Evolutionary conservation across 2,113 vertebrate genomes (phyloP).

Genomic region (Neodon shergylaensis): DNA sequence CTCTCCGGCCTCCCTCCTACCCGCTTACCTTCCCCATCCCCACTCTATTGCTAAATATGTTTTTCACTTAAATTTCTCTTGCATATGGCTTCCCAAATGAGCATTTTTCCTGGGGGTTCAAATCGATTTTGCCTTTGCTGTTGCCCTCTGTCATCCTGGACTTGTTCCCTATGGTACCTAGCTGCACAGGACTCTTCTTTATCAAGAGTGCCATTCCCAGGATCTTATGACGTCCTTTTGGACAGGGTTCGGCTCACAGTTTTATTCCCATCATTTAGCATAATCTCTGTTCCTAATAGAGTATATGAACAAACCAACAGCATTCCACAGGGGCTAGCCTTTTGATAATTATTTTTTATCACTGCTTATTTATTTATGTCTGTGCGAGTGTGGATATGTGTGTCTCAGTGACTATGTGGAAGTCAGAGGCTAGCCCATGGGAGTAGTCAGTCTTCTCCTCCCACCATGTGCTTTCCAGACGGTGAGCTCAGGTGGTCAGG

Average conservation of each 20-base stretch:
- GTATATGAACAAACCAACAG: neutral
- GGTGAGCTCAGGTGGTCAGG: neutral
- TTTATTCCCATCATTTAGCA: neutral
- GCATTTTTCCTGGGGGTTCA: neutral
- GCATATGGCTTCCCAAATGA: neutral
- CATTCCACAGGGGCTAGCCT: neutral
- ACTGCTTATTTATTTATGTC: neutral
- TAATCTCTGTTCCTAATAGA: neutral
- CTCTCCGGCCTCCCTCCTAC: too few species aligned
- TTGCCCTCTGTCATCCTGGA: neutral
- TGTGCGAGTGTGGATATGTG: neutral
- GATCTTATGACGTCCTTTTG: neutral
- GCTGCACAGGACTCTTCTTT: neutral
- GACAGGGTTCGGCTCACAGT: neutral
- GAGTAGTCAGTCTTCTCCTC: neutral
- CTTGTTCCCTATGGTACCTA: neutral
- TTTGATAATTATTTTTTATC: neutral
- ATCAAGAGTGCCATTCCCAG: neutral
- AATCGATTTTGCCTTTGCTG: neutral
- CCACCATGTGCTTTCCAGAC: too few species aligned
- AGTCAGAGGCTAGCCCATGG: neutral
- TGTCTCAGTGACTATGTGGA: neutral
- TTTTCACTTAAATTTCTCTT: neutral
- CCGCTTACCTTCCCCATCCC: fast-evolving
- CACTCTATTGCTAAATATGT: neutral